Conservation (phyloP, 2,113 vertebrate genomes). For the Podarcis raffonei region DNA sequence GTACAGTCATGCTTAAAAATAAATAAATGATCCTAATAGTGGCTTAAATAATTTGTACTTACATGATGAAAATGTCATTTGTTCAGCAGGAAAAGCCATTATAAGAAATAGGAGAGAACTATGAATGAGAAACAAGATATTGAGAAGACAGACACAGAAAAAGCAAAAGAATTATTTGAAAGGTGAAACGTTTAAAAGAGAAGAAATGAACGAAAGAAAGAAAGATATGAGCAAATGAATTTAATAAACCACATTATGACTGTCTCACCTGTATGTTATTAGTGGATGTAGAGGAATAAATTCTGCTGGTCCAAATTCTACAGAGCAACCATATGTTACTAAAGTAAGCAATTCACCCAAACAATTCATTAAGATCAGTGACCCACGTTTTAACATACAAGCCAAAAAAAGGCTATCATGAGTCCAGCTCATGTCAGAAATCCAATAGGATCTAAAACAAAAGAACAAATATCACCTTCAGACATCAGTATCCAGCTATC, state of each 20-base stretch:
- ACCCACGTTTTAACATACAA: conserved; percentile 93
- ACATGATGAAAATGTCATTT: conserved; percentile 66
- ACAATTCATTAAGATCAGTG: conserved; percentile 86
- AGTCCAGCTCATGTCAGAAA: conserved; percentile 89
- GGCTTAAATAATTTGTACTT: conserved; percentile 66
- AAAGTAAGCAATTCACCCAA: conserved; percentile 88
- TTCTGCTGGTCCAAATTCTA: conserved; percentile 93
- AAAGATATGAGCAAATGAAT: conserved; percentile 22
- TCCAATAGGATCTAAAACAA: conserved; percentile 92
- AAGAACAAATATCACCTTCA: conserved; percentile 15
- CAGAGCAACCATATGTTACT: conserved; percentile 86
- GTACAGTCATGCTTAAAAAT: neutral
- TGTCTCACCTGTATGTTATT: conserved; percentile 87
- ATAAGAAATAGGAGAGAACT: conserved; percentile 76
- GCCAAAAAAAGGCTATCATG: conserved; percentile 87
- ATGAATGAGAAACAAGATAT: conserved; percentile 71
- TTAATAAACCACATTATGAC: neutral
- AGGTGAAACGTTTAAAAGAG: conserved; percentile 39
- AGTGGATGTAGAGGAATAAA: conserved; percentile 95
- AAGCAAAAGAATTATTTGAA: conserved; percentile 60
- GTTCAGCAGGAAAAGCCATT: conserved; percentile 71
- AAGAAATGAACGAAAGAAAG: conserved; percentile 46
- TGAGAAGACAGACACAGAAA: conserved; percentile 62
- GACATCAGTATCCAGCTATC: neutral
- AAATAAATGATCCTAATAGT: neutral